These are phyloP conservation scores for Fringilla coelebs DNA, from an alignment of 2,797 vertebrate species.

Conservation along the genomic window DNA sequence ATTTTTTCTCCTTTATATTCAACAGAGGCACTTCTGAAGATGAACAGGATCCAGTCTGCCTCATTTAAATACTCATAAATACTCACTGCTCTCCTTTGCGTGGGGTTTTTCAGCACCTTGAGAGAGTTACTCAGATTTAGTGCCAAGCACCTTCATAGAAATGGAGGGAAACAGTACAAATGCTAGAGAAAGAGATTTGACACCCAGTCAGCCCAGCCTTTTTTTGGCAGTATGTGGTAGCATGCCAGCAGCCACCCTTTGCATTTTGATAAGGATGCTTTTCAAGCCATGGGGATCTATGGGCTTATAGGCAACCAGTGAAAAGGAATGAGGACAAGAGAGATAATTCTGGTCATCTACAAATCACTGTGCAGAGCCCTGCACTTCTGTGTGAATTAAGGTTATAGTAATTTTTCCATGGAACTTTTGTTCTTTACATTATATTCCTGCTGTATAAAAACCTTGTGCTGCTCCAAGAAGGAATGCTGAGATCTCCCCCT, in stretches of 20 bases:
- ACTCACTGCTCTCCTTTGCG: neutral
- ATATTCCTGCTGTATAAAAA: neutral
- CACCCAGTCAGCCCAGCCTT: neutral
- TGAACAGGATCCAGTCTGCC: neutral
- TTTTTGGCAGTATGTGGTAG: neutral
- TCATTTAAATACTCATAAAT: neutral
- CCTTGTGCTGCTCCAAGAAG: neutral
- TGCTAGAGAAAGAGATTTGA: neutral
- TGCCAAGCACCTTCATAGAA: neutral
- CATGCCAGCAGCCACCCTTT: neutral
- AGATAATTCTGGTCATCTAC: neutral
- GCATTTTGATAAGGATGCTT: neutral
- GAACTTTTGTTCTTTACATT: neutral
- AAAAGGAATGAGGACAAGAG: neutral
- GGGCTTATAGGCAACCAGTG: neutral
- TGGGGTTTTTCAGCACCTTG: neutral
- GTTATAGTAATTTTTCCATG: neutral
- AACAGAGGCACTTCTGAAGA: neutral
- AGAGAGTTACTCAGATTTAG: neutral
- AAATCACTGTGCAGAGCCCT: neutral
- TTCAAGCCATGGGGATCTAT: neutral
- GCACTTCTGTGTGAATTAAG: neutral
- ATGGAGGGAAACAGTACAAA: neutral
- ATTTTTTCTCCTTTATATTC: neutral
- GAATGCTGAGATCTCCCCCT: neutral